phyloP scores from a whole-genome alignment of 1,140 invertebrate genomes.

The Pseudomyrmex flavicornis region DNA sequence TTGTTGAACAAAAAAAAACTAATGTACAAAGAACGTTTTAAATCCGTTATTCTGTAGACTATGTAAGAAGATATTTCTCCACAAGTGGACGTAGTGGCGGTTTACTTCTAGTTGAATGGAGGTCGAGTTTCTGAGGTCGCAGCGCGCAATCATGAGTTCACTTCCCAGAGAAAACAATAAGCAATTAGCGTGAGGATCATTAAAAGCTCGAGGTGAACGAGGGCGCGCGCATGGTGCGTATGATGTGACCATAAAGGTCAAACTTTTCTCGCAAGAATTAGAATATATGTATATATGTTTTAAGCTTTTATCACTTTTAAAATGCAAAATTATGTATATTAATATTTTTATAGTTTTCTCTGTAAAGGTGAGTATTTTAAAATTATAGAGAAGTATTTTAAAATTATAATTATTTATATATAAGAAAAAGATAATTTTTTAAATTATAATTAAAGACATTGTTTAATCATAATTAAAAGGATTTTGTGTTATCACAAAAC shows the following conservation, averaged over 20 bases:
- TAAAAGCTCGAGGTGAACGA: slow-evolving; percentile 25
- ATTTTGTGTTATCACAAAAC: no score
- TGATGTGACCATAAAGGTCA: not conserved
- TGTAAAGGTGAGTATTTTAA: no score
- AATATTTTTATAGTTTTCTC: no score
- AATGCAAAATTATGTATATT: not conserved
- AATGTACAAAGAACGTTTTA: not conserved
- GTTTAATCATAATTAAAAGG: no score
- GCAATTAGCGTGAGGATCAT: slow-evolving; percentile 49
- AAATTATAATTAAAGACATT: no score
- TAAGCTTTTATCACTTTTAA: not conserved
- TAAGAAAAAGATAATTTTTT: no score
- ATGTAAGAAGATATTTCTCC: not conserved
- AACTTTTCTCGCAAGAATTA: not conserved
- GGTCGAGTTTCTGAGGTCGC: not conserved
- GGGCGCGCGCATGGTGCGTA: not conserved
- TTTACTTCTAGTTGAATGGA: not conserved
- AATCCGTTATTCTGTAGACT: not conserved
- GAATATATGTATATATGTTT: no score
- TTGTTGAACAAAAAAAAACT: slow-evolving; percentile 42
- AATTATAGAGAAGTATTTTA: not conserved
- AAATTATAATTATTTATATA: not conserved
- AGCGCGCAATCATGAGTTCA: slow-evolving; percentile 33
- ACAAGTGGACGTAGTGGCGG: not conserved
- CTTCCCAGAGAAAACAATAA: slow-evolving; percentile 58